These are phyloP conservation scores for Corythornis madagascariensis DNA, from an alignment of 2,113 vertebrate species.

Conservation along the genomic window DNA sequence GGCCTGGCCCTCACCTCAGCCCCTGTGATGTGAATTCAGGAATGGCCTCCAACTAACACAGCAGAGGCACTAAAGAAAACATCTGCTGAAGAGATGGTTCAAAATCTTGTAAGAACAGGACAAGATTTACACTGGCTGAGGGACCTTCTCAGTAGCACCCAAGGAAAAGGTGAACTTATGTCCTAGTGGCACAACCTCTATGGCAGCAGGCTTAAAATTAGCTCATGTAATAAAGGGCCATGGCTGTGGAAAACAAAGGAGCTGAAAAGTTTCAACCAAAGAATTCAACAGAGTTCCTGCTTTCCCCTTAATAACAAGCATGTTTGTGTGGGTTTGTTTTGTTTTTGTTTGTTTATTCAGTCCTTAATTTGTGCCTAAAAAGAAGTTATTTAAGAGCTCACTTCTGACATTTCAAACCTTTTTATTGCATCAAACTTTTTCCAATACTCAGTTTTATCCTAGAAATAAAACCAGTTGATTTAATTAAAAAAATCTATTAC, in stretches of 20 bases:
- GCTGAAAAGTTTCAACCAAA: conserved; percentile 8
- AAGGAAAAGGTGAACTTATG: not conserved
- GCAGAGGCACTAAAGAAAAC: not conserved
- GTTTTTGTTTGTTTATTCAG: not conserved
- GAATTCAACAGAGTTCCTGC: not conserved
- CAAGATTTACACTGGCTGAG: not conserved
- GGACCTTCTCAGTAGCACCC: not conserved
- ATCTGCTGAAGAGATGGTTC: not conserved
- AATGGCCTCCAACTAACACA: not conserved
- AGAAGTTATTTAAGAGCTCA: not conserved
- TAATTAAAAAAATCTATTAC: not conserved
- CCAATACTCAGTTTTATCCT: not conserved
- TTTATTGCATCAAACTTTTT: not conserved
- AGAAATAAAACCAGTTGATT: not conserved
- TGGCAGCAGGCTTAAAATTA: not conserved
- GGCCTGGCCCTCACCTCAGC: not conserved
- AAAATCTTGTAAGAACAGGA: not conserved
- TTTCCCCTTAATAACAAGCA: not conserved
- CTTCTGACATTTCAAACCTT: not conserved
- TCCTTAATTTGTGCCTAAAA: not conserved
- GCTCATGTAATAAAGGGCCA: not conserved
- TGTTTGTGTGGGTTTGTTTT: not conserved
- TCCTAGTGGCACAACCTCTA: not conserved
- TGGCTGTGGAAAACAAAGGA: not conserved
- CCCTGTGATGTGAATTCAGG: not conserved